Percentiles rank a stretch among this genome's conserved stretches.
phyloP scores from a whole-genome alignment of 2,113 vertebrate species.

The Cyanocitta stelleri region DNA sequence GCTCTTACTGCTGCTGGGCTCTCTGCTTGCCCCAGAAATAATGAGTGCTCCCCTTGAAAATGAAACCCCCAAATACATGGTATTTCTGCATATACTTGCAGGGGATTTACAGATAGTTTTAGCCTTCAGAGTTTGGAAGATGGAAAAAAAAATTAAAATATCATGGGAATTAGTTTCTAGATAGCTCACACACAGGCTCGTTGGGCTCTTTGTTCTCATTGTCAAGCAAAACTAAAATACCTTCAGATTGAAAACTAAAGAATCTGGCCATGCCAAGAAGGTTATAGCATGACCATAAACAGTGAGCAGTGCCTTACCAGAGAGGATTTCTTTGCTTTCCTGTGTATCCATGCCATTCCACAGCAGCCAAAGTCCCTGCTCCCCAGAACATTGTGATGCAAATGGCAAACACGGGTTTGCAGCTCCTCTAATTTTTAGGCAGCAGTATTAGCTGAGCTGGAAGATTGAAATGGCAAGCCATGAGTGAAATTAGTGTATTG shows the following conservation, averaged over 20 bases:
- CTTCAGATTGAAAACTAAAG: background rate
- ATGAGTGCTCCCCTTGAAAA: background rate
- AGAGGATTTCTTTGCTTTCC: background rate
- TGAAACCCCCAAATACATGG: background rate
- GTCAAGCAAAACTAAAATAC: background rate
- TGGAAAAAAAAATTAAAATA: background rate
- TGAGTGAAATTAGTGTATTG: constrained; percentile 8
- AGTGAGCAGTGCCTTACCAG: background rate
- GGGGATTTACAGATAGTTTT: background rate
- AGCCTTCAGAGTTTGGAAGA: background rate
- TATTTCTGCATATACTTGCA: background rate
- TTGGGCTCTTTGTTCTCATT: background rate
- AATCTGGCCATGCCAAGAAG: background rate
- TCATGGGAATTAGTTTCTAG: background rate
- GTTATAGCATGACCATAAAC: background rate
- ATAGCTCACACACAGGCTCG: background rate
- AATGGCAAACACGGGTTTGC: background rate
- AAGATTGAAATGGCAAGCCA: background rate
- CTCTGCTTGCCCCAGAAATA: background rate
- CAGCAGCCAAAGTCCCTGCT: background rate
- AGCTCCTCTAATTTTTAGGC: background rate
- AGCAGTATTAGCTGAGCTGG: rapidly evolving
- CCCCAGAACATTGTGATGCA: background rate
- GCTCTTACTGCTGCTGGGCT: background rate
- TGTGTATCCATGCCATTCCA: background rate